Evolutionary conservation across 2,797 vertebrate genomes (phyloP), one percentile per base, ranked within the genome.

Genomic region (Lithobates sylvaticus): DNA sequence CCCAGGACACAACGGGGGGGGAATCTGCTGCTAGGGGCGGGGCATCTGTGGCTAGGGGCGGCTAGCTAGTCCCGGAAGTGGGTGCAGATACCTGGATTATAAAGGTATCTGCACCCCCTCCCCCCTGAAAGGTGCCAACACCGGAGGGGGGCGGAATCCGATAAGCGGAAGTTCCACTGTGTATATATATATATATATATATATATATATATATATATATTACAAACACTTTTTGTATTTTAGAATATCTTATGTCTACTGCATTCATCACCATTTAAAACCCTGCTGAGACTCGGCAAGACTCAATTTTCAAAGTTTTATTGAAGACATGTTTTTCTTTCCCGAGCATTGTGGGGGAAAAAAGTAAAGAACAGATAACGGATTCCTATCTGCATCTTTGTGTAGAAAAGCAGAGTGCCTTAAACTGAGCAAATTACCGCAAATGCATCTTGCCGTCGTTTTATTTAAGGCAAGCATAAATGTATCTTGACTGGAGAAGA

Each of bases 251-350:
- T 36, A 65, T 69, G 82, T 12, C 13, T 54, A 21, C 39, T 75
- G 36, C 42, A 68, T 76, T 58, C 68, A 44, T 32, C 58, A 67
- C 47, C 39, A 64, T 50, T 76, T 50, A 61, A 77, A 42, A 70
- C 16, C 74, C 42, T 26, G 82, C 44, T 69, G 73, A 69, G 73
- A 76, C 7, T 36, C 10, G 72, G 42, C 64, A 84, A 76, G 68
- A 76, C 64, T 77, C 64, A 84, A 76, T 70, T 77, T 83, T 77
- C 61, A 26, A 70, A 39, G 44, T 77, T 77, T 77, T 76, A 69
- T 84, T 39, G 54, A 18, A 76, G 29, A 76, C 47, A 54, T 74
- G n/a, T 75, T 83, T 83, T 74, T 76, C 73, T 75, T 13, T 36
- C 7, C 44, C 15, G 12, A 61, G 34, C 26, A 44, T 78, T 10